Conservation (phyloP, 2,888 invertebrate genomes). For the Scotopteryx bipunctaria region DNA sequence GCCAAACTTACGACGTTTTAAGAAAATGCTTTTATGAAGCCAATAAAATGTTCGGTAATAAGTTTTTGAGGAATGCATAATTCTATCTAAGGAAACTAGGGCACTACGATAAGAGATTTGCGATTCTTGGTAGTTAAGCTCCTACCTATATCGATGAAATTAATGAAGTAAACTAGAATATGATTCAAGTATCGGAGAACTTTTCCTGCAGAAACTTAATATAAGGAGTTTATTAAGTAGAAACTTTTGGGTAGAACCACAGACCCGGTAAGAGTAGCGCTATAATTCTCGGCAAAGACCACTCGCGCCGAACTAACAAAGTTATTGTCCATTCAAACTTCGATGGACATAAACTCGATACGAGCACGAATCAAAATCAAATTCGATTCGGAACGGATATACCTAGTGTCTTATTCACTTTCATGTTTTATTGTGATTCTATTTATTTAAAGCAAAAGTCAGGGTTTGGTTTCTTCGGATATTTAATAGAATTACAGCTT, state of each 20-base stretch:
- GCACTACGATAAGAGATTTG: not conserved
- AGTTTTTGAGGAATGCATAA: slow-evolving; percentile 1
- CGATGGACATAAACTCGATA: slow-evolving; percentile 57
- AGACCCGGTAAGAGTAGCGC: slow-evolving; percentile 21
- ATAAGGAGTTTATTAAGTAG: slow-evolving; percentile 41
- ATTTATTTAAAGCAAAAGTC: slow-evolving; percentile 46
- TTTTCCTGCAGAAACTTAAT: slow-evolving; percentile 36
- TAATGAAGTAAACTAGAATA: slow-evolving; percentile 31
- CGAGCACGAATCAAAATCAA: slow-evolving; percentile 54
- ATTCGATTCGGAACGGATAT: slow-evolving; percentile 46
- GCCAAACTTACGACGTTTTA: slow-evolving; percentile 12
- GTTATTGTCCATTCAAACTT: slow-evolving; percentile 63
- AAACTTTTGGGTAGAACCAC: slow-evolving; percentile 38
- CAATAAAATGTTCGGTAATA: slow-evolving; percentile 6
- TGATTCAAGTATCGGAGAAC: slow-evolving; percentile 32
- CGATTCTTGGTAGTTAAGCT: slow-evolving; percentile 20
- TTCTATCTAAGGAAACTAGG: not conserved
- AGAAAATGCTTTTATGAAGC: slow-evolving; percentile 4
- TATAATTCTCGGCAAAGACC: slow-evolving; percentile 51
- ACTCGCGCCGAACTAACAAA: slow-evolving; percentile 56
- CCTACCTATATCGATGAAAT: slow-evolving; percentile 16
- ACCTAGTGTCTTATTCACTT: slow-evolving; percentile 50
- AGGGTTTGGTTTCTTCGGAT: slow-evolving; percentile 42
- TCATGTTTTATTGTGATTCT: slow-evolving; percentile 43
- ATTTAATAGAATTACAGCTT: slow-evolving; percentile 43